A percentile compares a stretch with the other conserved stretches of the same genome.
These are phyloP conservation scores for Calcarius lapponicus DNA, from an alignment of 2,797 vertebrate genomes.

Conservation along the genomic window DNA sequence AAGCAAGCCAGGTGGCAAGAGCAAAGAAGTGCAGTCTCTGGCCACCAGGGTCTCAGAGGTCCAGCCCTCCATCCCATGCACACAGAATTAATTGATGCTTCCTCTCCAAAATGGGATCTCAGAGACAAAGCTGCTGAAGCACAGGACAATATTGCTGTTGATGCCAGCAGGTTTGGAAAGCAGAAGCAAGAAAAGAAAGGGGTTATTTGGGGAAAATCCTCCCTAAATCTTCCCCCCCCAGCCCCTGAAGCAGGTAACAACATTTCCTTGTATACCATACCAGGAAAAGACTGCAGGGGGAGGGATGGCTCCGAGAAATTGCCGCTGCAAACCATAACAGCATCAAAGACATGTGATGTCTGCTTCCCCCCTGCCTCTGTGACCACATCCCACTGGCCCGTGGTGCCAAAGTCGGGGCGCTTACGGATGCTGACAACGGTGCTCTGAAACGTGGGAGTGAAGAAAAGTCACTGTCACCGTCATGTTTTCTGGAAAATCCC, in stretches of 20 bases:
- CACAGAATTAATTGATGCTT: background rate
- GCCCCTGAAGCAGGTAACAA: background rate
- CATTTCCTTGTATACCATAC: slow-evolving; percentile 53
- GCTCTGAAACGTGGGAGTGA: slow-evolving; percentile 70
- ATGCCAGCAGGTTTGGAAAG: background rate
- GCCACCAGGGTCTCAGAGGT: rapidly evolving
- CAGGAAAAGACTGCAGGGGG: slow-evolving; percentile 82
- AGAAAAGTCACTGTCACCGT: background rate
- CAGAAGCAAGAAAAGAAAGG: background rate
- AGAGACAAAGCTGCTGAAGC: background rate
- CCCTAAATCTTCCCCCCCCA: background rate
- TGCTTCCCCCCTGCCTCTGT: slow-evolving; percentile 78
- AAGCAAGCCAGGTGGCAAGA: background rate
- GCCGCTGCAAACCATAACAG: slow-evolving; percentile 86
- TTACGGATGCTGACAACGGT: slow-evolving; percentile 80
- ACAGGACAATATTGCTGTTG: rapidly evolving
- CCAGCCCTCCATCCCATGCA: background rate
- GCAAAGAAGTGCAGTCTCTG: background rate
- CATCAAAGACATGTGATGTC: slow-evolving; percentile 80
- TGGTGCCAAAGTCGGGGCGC: slow-evolving; percentile 77
- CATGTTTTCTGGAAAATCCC: too few relatives aligned
- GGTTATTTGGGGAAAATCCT: too few relatives aligned
- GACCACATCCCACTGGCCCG: slow-evolving; percentile 88
- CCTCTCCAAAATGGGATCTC: background rate
- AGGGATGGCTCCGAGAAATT: slow-evolving; percentile 75